These are phyloP conservation scores for Myopa tessellatipennis DNA, from an alignment of 2,888 invertebrate species.

Conservation along the genomic window DNA sequence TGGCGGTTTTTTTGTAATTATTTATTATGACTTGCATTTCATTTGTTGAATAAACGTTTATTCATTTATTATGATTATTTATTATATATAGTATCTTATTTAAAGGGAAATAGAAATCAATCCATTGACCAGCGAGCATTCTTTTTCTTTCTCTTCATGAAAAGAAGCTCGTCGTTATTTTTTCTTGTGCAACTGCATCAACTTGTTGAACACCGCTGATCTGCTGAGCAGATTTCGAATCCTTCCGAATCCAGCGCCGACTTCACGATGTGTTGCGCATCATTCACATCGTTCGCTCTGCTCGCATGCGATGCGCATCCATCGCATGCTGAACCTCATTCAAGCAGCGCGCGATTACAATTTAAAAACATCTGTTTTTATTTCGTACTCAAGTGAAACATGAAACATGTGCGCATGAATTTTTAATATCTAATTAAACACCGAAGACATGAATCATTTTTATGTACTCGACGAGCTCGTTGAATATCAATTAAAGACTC, in stretches of 20 bases:
- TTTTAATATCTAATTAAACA: conserved; percentile 9
- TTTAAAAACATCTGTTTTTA: conserved; percentile 6
- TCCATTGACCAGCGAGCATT: no score
- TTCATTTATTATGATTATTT: no score
- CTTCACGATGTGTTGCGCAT: neutral
- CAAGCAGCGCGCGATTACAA: neutral
- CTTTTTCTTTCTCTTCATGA: no score
- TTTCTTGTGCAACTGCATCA: no score
- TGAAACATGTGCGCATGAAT: neutral
- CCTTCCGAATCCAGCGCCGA: neutral
- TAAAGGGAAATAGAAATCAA: no score
- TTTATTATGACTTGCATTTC: no score
- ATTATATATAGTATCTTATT: no score
- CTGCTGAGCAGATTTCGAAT: neutral
- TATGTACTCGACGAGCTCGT: neutral
- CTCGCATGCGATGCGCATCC: neutral
- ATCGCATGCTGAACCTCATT: neutral
- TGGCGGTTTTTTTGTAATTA: no score
- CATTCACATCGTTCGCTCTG: neutral
- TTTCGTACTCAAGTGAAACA: conserved; percentile 13
- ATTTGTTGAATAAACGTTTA: no score
- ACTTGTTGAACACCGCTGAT: no score
- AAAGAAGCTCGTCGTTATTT: no score
- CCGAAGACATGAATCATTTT: neutral
- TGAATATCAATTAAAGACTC: conserved; percentile 11